Percentiles rank a stretch among this genome's conserved stretches.
These are phyloP conservation scores for Standfussiana lucernea DNA, from an alignment of 2,888 invertebrate species.

Conservation along the genomic window DNA sequence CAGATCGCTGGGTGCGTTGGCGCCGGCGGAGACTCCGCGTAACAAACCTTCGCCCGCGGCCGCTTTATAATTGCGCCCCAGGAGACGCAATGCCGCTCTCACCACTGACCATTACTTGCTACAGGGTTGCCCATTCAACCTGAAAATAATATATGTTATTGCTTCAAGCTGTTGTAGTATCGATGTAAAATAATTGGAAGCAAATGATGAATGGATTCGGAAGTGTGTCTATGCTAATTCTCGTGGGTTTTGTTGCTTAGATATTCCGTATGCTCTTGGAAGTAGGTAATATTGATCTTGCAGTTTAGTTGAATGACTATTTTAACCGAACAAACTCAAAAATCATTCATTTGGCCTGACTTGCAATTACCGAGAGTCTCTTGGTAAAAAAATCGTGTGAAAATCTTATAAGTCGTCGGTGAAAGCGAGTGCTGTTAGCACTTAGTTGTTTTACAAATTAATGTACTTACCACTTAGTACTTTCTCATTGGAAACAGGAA, in stretches of 20 bases:
- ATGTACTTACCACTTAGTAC: slow-evolving; percentile 34
- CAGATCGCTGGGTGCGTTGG: slow-evolving; percentile 61
- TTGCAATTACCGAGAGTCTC: slow-evolving; percentile 16
- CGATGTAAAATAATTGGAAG: slow-evolving; percentile 43
- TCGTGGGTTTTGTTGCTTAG: not conserved
- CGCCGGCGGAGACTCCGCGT: slow-evolving; percentile 70
- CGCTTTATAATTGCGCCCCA: slow-evolving; percentile 82
- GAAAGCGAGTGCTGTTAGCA: slow-evolving; percentile 34
- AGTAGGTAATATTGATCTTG: not conserved
- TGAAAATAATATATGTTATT: slow-evolving; percentile 59
- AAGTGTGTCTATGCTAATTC: slow-evolving; percentile 27
- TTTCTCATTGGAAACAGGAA: slow-evolving; percentile 43
- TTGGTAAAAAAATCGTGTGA: slow-evolving; percentile 45
- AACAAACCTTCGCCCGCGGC: slow-evolving; percentile 80
- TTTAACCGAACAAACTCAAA: not conserved
- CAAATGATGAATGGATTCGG: slow-evolving; percentile 34
- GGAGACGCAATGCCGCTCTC: slow-evolving; percentile 61
- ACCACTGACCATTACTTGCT: slow-evolving; percentile 60
- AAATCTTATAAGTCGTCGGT: slow-evolving; percentile 31
- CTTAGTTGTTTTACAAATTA: slow-evolving; percentile 51
- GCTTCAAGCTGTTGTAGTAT: slow-evolving; percentile 42
- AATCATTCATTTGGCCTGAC: slow-evolving; percentile 8
- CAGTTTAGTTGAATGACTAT: not conserved
- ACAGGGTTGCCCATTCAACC: slow-evolving; percentile 52
- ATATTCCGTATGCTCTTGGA: not conserved